Conservation (phyloP, 2,888 invertebrate species). For the Catocala nupta region DNA sequence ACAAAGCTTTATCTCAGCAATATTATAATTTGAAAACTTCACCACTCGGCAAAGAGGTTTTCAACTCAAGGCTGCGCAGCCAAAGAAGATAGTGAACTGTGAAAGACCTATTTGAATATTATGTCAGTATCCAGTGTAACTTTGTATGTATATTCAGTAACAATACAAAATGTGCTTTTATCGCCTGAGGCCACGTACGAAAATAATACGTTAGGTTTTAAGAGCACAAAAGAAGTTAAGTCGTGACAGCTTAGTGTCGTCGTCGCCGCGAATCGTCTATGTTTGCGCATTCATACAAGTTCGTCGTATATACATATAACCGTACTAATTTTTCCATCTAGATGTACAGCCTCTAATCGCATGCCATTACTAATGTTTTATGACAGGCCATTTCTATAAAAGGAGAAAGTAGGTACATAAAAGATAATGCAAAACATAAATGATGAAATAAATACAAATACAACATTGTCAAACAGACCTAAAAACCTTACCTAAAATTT, state of each 20-base stretch:
- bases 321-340: slow-evolving; percentile 13
- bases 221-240: slow-evolving; percentile 22
- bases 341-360: slow-evolving; percentile 10
- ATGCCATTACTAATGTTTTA: background rate
- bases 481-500: too few relatives aligned
- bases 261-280: background rate
- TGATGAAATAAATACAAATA: background rate
- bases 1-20: slow-evolving; percentile 10
- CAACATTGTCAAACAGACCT: background rate
- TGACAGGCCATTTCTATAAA: background rate
- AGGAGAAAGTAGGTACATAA: background rate
- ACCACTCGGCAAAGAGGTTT: slow-evolving; percentile 5
- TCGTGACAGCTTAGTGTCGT: slow-evolving; percentile 17
- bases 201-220: slow-evolving; percentile 25
- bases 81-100: background rate
- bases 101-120: background rate
- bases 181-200: slow-evolving; percentile 13
- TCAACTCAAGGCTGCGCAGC: background rate
- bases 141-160: background rate
- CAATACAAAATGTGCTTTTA: background rate
- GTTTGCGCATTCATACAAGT: background rate
- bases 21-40: slow-evolving; percentile 5
- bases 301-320: slow-evolving; percentile 3
- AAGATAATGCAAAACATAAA: background rate
- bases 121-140: background rate